A percentile compares a stretch with the other conserved stretches of the same genome.
Evolutionary conservation across 1,140 invertebrate species (phyloP).

Genomic region (Antheraea pernyi): DNA sequence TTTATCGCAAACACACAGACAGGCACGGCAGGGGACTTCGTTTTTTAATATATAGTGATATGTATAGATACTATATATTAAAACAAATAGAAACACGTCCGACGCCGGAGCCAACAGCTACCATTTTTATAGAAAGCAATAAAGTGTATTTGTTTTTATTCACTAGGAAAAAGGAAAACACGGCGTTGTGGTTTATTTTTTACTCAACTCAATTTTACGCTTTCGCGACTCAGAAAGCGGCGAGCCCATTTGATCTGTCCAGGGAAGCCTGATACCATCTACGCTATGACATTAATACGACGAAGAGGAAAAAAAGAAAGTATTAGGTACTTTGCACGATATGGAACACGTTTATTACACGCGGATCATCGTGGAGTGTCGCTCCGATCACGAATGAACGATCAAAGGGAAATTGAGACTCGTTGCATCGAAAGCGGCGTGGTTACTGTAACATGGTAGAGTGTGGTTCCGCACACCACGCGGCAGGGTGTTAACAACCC

Average conservation of each 20-base stretch:
- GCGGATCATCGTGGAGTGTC: constrained; percentile 13
- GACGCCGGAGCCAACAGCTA: no score
- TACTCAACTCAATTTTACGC: constrained; percentile 68
- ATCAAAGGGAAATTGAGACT: constrained; percentile 37
- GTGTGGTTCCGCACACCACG: no score
- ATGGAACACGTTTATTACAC: constrained; percentile 7
- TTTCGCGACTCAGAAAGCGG: constrained; percentile 52
- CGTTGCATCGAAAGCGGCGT: constrained; percentile 20
- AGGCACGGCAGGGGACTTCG: no score
- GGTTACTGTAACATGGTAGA: no score
- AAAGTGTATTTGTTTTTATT: background rate
- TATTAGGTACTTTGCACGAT: constrained; percentile 8
- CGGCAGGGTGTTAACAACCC: no score
- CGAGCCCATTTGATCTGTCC: constrained; percentile 59
- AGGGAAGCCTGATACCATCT: constrained; percentile 56
- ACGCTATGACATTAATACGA: constrained; percentile 62
- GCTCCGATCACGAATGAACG: constrained; percentile 35
- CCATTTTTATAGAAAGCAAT: background rate
- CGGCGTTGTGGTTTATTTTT: constrained; percentile 27
- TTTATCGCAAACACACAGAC: no score
- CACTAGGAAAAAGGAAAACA: background rate
- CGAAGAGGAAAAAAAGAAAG: constrained; percentile 32
- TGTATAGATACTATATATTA: no score
- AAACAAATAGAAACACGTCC: no score
- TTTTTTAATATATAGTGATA: no score